Evolutionary conservation across 2,797 vertebrate genomes (phyloP), one percentile per base, ranked within the genome.

Genomic region (Sylvilagus floridanus): DNA sequence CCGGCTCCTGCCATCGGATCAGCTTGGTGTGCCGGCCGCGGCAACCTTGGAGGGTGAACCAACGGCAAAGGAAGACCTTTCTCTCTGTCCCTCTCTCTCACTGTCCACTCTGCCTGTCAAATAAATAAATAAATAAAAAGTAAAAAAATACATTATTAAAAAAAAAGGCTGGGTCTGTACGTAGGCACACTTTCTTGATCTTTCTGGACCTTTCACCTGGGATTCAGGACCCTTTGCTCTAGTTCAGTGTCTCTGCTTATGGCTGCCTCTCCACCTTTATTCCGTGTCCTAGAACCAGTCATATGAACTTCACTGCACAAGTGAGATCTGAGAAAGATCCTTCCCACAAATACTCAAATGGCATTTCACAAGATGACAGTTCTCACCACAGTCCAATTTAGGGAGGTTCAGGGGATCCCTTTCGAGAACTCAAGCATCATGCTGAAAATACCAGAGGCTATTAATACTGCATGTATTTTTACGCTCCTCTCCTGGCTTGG

Each of bases 361-460:
- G 86, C 91, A 95, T 91, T 96, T 98, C 95, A 72, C 24, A 90
- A 90, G 82, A 85, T 0, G 47, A 94, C 94, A 96, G 94, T 96
- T 96, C 95, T 95, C 62, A 97, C 47, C 37, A 95, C 94, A 95
- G 94, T 52, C 97, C 91, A 92, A 0, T 95, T 97, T 95, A 97
- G 97, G 96, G 98, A 97, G 96, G 96, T 96, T 93, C 82, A 93
- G 97, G 97, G 96, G 91, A 98, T 97, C 95, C 97, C 97, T 97
- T 97, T 98, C 97, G 97, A 97, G 97, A 97, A 98, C 92, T 97
- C 83, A 96, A 97, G 63, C 85, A 94, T 82, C 68, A 72, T 47
- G 30, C 93, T 97, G 93, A 98, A 98, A 98, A 97, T 96, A 96
- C 63, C 95, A 57, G 63, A 76, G 88, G 57, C 95, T 98, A 97